Conservation (phyloP, 2,797 vertebrate species). For the Pelochelys cantorii region DNA sequence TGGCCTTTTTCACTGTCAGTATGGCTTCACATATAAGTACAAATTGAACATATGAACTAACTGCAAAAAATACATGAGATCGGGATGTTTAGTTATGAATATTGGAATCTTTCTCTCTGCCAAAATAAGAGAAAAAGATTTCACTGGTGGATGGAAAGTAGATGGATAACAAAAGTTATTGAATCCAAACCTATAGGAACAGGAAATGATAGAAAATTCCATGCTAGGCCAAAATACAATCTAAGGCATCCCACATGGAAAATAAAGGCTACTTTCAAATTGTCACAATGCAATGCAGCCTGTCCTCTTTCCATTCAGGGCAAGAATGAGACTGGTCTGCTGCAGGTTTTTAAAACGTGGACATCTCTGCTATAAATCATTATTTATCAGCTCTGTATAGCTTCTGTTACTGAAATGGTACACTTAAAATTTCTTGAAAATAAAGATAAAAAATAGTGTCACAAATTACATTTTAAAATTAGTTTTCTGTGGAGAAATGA, state of each 20-base stretch:
- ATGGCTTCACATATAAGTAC: neutral
- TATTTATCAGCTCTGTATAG: neutral
- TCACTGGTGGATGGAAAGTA: neutral
- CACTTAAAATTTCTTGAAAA: neutral
- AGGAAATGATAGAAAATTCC: neutral
- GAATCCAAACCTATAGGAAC: neutral
- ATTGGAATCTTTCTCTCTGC: neutral
- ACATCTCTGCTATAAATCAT: neutral
- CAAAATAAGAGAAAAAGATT: neutral
- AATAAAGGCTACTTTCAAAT: neutral
- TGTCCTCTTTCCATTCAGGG: neutral
- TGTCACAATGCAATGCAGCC: accelerated
- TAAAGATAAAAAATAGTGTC: neutral
- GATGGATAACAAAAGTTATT: neutral
- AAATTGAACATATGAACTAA: neutral
- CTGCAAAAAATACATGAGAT: neutral
- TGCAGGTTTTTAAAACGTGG: neutral
- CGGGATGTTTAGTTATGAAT: neutral
- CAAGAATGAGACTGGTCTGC: neutral
- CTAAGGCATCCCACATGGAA: neutral
- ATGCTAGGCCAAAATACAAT: neutral
- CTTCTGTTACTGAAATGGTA: neutral
- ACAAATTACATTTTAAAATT: neutral
- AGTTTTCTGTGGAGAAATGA: neutral
- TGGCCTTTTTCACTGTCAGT: neutral